These are phyloP conservation scores for Cerceris ruficornis DNA, from an alignment of 2,888 invertebrate genomes.

Conservation along the genomic window DNA sequence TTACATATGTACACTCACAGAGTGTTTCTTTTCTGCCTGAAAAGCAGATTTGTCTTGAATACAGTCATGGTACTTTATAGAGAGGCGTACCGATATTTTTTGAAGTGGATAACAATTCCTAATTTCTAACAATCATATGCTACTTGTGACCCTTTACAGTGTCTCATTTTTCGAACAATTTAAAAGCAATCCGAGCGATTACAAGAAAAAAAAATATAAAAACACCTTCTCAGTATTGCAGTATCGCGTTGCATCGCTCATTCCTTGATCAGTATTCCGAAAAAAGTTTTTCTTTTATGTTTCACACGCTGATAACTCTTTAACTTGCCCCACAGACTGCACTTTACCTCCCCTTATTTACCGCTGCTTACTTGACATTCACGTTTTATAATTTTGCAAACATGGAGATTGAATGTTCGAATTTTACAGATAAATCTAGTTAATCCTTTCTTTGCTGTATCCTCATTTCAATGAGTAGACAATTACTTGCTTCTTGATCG, in stretches of 20 bases:
- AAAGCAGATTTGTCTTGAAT: neutral
- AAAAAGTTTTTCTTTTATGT: neutral
- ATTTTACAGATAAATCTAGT: too few species aligned
- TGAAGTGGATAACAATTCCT: constrained; percentile 12
- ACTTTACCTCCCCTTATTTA: constrained; percentile 18
- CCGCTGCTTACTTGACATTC: neutral
- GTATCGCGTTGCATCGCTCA: constrained; percentile 24
- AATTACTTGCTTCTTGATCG: too few species aligned
- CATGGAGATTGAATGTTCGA: too few species aligned
- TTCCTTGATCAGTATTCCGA: neutral
- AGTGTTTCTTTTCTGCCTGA: too few species aligned
- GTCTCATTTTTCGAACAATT: neutral
- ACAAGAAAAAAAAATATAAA: neutral
- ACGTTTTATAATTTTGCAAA: too few species aligned
- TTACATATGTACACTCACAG: too few species aligned
- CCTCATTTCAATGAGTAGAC: too few species aligned
- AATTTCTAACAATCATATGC: constrained; percentile 12
- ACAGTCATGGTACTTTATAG: neutral
- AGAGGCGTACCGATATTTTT: constrained; percentile 34
- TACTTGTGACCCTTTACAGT: constrained; percentile 14
- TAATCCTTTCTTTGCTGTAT: too few species aligned
- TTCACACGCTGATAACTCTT: neutral
- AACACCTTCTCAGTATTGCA: constrained; percentile 5
- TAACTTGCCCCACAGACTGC: constrained; percentile 27
- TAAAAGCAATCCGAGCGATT: neutral